Base-by-base conservation (phyloP, 2,797 vertebrate species). In the Acropternis orthonyx region DNA sequence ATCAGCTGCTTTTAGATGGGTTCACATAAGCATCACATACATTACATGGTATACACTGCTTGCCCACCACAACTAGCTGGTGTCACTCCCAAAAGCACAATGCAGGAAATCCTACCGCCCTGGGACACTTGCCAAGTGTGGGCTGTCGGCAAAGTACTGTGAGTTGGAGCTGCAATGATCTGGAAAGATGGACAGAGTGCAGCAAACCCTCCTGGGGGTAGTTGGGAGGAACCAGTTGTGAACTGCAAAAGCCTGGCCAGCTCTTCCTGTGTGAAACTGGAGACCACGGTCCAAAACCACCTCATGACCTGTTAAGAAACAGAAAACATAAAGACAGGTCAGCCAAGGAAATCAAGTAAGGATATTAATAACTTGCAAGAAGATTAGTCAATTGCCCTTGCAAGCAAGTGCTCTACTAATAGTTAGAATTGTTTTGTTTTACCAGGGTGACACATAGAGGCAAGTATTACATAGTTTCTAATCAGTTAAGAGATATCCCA, bases 231-330 rank as follows among this genome's bases (percentile, higher is more conserved):
- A 77, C 99, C 99, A 4, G 99, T 99, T 76, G 99, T 99, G 97
- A 99, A 99, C 97, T 99, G 99, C 93, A 99, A 98, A 74, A 99
- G 98, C 61, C 99, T 98, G 56, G 99, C 99, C 96, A 99, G 92
- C 96, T 99, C 99, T 92, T 99, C 99, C 97, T 99, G 99, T 0
- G 99, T 99, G 97, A 99, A 99, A 97, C 99, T 99, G 85, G 99
- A 99, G 78, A 99, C 99, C 89, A 99, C 99, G 0, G 99, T 98
- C 99, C 99, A 99, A 98, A 99, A 99, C 99, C 99, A 99, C 96
- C 98, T 98, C 99, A 99, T 99, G 91, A 99, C 99, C 99, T 99
- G 96, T 52, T 52, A 84, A 59, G 65, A 55, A 95, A 37, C 72
- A 68, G 49, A 24, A 85, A 91, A 89, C 14, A 28, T 52, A 92